Evolutionary conservation across 2,113 vertebrate genomes (phyloP), one percentile per base, ranked within the genome.

Genomic region (Lota lota): DNA sequence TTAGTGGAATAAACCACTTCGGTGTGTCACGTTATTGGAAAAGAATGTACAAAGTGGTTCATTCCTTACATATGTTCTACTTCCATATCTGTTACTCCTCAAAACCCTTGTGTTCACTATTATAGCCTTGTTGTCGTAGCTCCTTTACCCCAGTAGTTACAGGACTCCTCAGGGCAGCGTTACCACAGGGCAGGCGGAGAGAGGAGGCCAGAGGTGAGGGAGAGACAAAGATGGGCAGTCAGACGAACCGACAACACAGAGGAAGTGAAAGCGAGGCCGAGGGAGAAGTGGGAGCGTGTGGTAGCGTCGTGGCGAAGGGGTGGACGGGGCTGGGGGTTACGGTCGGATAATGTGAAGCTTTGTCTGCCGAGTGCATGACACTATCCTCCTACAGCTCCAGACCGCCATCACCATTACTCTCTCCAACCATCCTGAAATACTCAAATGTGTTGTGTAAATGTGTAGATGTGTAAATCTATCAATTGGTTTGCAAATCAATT

Each of bases 41-140:
- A 5, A 28, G 6, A 28, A 28, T 5, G 28, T 28, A 5, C 28
- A 28, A 28, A 28, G 28, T 5, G 28, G 6, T 28, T 28, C 28
- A 28, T 67, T 70, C 73, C 85, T 87, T 81, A 82, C 88, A 83
- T 90, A 28, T 28, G 28, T 28, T 3, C 47, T 16, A 51, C 36
- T 50, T 15, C 21, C 47, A 20, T 20, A 15, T 53, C 50, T 66
- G 6, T 28, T 5, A 7, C 50, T 56, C 7, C 21, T 66, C 16
- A 62, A 71, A 24, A 21, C 33, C 68, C 22, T 18, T 20, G 78
- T 28, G 28, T 28, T 28, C 28, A 28, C 28, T 28, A 28, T 4
- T 28, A 28, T 28, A 3, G 28, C 28, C 28, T 5, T 73, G 63
- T 66, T 59, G 64, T 36, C 76, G 72, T 73, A 22, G 40, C 69